A percentile compares a stretch with the other conserved stretches of the same genome.
phyloP scores from a whole-genome alignment of 2,888 invertebrate species.

The Conus canariensis region DNA sequence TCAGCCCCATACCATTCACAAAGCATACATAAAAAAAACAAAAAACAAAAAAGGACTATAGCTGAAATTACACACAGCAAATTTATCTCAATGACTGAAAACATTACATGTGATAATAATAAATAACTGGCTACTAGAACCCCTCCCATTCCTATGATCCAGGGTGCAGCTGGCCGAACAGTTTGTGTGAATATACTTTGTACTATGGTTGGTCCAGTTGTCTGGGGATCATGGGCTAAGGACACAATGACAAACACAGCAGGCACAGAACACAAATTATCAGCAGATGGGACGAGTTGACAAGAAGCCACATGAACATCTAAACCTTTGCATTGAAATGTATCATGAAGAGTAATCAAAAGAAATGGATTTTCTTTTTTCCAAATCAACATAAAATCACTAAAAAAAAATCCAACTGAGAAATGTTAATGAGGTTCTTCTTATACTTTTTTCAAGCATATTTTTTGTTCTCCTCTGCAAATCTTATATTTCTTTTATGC shows the following conservation, averaged over 20 bases:
- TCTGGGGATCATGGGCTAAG: neutral
- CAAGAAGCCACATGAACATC: slow-evolving; percentile 11
- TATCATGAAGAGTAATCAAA: too few species aligned
- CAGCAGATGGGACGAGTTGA: neutral
- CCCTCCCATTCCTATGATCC: neutral
- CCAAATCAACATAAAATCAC: too few species aligned
- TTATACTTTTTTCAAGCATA: too few species aligned
- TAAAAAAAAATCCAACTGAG: too few species aligned
- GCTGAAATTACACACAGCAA: slow-evolving; percentile 16
- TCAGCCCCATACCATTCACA: neutral
- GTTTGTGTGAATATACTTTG: neutral
- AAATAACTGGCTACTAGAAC: neutral
- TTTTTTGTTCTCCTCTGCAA: too few species aligned
- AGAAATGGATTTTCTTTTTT: too few species aligned
- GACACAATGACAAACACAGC: slow-evolving; percentile 21
- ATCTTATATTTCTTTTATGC: too few species aligned
- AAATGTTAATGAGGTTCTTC: too few species aligned
- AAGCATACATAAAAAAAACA: neutral
- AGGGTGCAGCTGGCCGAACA: neutral
- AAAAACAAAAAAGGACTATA: neutral
- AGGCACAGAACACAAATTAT: neutral
- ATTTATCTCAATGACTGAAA: neutral
- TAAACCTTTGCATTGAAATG: neutral
- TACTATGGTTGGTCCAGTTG: neutral
- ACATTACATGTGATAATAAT: neutral